These are phyloP conservation scores for Brachyistius frenatus DNA, from an alignment of 2,113 vertebrate species.

Conservation along the genomic window DNA sequence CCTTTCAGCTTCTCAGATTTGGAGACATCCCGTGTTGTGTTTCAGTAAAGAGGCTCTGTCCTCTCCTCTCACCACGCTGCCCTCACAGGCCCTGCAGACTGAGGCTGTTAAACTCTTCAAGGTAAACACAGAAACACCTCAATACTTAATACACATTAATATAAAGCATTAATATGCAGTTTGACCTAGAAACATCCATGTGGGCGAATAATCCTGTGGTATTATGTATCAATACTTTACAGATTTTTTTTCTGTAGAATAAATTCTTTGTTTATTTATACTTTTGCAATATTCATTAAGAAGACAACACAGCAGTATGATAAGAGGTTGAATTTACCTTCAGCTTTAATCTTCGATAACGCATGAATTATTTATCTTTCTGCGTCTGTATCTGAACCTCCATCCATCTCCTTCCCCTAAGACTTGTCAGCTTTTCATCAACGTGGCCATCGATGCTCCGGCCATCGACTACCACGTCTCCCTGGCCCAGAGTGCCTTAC, in stretches of 20 bases:
- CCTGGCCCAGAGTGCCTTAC: constrained; percentile 95
- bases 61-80: constrained; percentile 94
- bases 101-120: constrained; percentile 99
- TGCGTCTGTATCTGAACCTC: neutral
- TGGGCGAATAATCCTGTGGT: neutral
- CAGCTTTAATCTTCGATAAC: too few relatives aligned
- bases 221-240: too few relatives aligned
- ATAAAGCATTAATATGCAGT: too few relatives aligned
- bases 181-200: neutral
- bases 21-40: constrained; percentile 93
- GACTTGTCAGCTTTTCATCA: constrained; percentile 99
- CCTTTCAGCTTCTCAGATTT: constrained; percentile 90
- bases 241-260: too few relatives aligned
- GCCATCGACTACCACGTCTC: constrained; percentile 99
- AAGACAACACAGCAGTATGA: too few relatives aligned
- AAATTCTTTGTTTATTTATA: too few relatives aligned
- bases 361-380: neutral
- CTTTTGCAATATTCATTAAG: too few relatives aligned
- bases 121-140: constrained; percentile 75
- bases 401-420: constrained; percentile 65
- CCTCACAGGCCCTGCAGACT: constrained; percentile 96
- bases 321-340: too few relatives aligned
- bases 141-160: neutral
- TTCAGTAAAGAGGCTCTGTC: constrained; percentile 95
- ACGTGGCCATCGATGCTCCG: constrained; percentile 94